Evolutionary conservation across 2,797 vertebrate genomes (phyloP).

Genomic region (Masticophis lateralis): DNA sequence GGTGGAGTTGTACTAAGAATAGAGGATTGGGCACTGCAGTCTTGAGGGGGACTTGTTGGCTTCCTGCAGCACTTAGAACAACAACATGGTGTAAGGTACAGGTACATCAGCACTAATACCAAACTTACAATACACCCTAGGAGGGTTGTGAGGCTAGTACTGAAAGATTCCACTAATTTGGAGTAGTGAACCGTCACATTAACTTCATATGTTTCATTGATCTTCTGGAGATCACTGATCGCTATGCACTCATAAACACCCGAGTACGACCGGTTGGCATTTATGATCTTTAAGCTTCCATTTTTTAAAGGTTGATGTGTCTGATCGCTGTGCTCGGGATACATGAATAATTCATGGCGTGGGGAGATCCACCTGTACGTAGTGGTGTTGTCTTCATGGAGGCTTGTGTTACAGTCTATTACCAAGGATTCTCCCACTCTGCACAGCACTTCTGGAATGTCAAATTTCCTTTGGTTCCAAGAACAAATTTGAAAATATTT

Average conservation of each 20-base stretch:
- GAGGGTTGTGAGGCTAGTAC: constrained; percentile 89
- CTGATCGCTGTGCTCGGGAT: constrained; percentile 77
- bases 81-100: constrained; percentile 88
- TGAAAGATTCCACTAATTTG: constrained; percentile 76
- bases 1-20: constrained; percentile 85
- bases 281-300: constrained; percentile 81
- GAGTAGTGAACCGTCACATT: constrained; percentile 80
- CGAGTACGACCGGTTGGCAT: constrained; percentile 68
- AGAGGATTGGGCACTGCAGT: constrained; percentile 86
- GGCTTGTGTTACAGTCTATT: constrained; percentile 77
- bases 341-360: constrained; percentile 75
- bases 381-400: constrained; percentile 32
- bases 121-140: constrained; percentile 89
- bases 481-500: constrained; percentile 84
- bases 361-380: constrained; percentile 87
- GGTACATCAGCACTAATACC: constrained; percentile 86
- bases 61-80: constrained; percentile 70
- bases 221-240: constrained; percentile 69
- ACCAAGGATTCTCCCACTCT: constrained; percentile 68
- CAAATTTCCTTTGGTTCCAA: constrained; percentile 33
- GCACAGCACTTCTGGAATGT: constrained; percentile 59
- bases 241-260: constrained; percentile 88
- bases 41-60: constrained; percentile 67
- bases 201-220: constrained; percentile 81
- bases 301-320: constrained; percentile 79